Evolutionary conservation across 2,113 vertebrate genomes (phyloP), one percentile per base, ranked within the genome.

Genomic region (Cercopithecus mona): DNA sequence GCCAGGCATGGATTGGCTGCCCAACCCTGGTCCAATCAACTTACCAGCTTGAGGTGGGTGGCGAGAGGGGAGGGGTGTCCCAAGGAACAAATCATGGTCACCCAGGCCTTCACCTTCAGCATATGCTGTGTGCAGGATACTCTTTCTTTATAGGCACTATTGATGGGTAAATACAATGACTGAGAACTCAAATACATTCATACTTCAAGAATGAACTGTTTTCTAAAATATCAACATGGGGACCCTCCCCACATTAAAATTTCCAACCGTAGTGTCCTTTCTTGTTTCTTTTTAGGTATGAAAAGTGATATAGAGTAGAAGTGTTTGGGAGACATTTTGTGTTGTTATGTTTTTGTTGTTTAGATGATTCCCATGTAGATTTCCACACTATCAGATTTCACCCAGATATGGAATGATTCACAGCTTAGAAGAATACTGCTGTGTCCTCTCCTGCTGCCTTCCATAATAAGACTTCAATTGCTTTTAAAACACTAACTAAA

Each of bases 401-500:
- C 72, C 72, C 78, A 90, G 88, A n/a, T 93, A 66, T 50, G 35
- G 48, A 92, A 66, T 48, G 79, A 86, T 52, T 82, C 92, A 45
- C 11, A 86, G 79, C 57, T 82, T 87, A 32, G 59, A 86, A 85
- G 81, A 94, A 85, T 61, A 35, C 16, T 55, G 23, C 70, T 90
- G 25, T 82, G 88, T 95, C 85, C 84, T 94, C 79, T 81, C 22
- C 78, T 57, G 73, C 45, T 64, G 73, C 64, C 13, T 90, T 94
- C 92, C 59, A 11, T 75, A 97, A 48, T 87, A 92, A 87, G 90
- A 94, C 72, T 68, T 92, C 72, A 84, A 57, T 43, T 82, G 93
- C 97, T 96, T 73, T 95, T 76, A 73, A 96, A 93, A 90, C 14
- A 45, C 68, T 78, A 97, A 90, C 64, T 94, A 93, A 89, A 98